Percentiles rank a stretch among this genome's conserved stretches.
Evolutionary conservation across 2,888 invertebrate genomes (phyloP).

Genomic region (Ophion slaviceki): DNA sequence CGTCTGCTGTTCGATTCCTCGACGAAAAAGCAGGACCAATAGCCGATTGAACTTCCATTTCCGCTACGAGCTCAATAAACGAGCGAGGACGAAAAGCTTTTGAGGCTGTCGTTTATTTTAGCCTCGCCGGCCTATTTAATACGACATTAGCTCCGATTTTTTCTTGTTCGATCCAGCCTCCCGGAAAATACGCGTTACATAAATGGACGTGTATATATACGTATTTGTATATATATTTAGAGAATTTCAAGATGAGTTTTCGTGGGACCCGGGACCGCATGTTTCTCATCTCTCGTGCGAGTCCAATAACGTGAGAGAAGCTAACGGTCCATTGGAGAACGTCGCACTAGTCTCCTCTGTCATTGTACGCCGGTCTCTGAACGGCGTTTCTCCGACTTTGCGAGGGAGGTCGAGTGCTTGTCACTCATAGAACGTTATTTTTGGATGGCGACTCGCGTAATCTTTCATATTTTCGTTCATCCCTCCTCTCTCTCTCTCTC

Average conservation of each 20-base stretch:
- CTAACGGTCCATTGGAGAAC: constrained; percentile 52
- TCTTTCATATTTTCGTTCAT: constrained; percentile 55
- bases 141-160: constrained; percentile 14
- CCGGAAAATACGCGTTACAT: constrained; percentile 19
- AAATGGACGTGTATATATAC: neutral
- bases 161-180: neutral
- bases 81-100: constrained; percentile 6
- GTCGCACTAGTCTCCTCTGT: constrained; percentile 57
- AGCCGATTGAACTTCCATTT: too few relatives aligned
- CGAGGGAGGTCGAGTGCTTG: constrained; percentile 77
- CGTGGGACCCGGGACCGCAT: constrained; percentile 25
- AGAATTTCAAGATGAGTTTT: constrained; percentile 53
- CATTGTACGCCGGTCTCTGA: constrained; percentile 56
- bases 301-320: constrained; percentile 24
- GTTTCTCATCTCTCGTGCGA: constrained; percentile 32
- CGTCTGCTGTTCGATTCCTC: too few relatives aligned
- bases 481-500: constrained; percentile 21
- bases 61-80: neutral
- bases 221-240: constrained; percentile 43
- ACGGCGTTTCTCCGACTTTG: constrained; percentile 66
- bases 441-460: constrained; percentile 71
- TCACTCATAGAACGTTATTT: constrained; percentile 79
- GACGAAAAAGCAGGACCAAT: too few relatives aligned
- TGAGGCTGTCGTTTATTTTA: neutral
- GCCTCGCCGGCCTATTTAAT: constrained; percentile 2